Evolutionary conservation across 1,140 invertebrate genomes (phyloP).

Genomic region (Ceratitis capitata): DNA sequence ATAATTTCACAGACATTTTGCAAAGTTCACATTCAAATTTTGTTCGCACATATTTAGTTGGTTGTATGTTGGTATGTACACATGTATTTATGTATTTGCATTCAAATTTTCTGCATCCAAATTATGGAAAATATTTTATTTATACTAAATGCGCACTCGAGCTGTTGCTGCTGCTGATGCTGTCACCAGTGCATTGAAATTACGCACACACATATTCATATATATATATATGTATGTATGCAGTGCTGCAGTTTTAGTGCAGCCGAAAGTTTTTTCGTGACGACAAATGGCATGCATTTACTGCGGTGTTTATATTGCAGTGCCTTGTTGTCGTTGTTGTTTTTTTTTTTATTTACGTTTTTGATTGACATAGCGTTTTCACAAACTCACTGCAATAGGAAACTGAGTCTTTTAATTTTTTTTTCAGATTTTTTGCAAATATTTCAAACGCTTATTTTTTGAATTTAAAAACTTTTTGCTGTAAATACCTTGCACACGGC

Average conservation of each 20-base stretch:
- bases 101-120: not conserved
- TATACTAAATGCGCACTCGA: not conserved
- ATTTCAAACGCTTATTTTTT: not conserved
- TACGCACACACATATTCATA: not conserved
- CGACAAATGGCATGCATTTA: not conserved
- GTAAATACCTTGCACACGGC: no score
- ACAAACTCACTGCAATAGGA: not conserved
- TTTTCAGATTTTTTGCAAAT: not conserved
- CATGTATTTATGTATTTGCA: not conserved
- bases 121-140: constrained; percentile 25
- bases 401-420: no score
- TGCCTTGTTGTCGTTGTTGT: not conserved
- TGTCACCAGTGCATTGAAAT: not conserved
- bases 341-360: not conserved
- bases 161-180: not conserved
- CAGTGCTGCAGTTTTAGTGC: no score
- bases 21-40: not conserved
- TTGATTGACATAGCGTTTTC: constrained; percentile 2
- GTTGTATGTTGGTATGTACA: not conserved
- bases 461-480: not conserved
- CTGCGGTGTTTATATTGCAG: not conserved
- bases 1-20: not conserved
- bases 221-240: not conserved
- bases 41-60: not conserved
- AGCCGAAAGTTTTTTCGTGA: not conserved